A percentile compares a stretch with the other conserved stretches of the same genome.
phyloP scores from a whole-genome alignment of 2,797 vertebrate species.

The Nasua narica region DNA sequence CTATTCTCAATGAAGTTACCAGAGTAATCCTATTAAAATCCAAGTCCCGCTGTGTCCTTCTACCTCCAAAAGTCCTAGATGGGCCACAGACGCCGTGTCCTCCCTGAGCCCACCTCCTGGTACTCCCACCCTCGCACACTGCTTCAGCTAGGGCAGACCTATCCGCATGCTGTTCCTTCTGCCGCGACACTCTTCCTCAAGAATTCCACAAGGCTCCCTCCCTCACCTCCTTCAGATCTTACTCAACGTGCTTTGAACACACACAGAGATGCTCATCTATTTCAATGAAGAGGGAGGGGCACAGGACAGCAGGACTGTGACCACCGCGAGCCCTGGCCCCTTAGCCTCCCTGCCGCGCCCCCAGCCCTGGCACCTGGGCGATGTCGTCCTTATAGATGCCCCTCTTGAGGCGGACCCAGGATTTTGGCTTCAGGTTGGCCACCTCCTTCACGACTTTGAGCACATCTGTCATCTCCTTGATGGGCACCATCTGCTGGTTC shows the following conservation, averaged over 20 bases:
- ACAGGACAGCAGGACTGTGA: not conserved
- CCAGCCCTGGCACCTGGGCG: constrained; percentile 88
- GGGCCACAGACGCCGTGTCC: rapidly evolving
- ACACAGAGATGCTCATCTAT: no score
- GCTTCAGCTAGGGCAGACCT: not conserved
- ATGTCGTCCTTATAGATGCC: constrained; percentile 98
- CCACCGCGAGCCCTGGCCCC: rapidly evolving
- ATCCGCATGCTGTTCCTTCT: not conserved
- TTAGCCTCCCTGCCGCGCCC: rapidly evolving
- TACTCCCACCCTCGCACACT: not conserved
- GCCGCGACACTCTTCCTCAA: not conserved
- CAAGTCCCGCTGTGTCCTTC: not conserved
- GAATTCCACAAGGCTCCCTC: not conserved
- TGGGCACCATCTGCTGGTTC: constrained; percentile 99
- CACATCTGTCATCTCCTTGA: constrained; percentile 98
- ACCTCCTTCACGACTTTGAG: constrained; percentile 98
- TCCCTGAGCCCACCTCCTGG: not conserved
- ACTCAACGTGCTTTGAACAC: not conserved
- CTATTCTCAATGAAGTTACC: not conserved
- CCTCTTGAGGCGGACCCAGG: constrained; percentile 96
- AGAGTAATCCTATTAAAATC: not conserved
- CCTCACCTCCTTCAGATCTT: not conserved
- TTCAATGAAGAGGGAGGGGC: not conserved
- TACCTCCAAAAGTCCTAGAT: not conserved
- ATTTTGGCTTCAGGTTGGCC: constrained; percentile 97